phyloP scores from a whole-genome alignment of 2,113 vertebrate genomes.

The Parus major region DNA sequence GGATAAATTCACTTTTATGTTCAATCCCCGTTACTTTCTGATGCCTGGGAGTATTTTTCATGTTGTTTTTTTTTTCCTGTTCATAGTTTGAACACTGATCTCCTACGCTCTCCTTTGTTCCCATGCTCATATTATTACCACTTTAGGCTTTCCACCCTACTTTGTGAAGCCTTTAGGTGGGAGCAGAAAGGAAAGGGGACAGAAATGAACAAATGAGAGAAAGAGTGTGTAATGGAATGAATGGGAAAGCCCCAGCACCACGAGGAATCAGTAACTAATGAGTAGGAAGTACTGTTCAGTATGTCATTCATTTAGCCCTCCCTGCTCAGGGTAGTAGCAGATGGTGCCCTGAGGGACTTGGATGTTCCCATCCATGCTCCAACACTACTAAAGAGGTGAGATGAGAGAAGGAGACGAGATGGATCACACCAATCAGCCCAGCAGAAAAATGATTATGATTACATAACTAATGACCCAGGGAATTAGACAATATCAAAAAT shows the following conservation, averaged over 20 bases:
- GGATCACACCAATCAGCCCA: constrained; percentile 65
- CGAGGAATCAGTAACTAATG: constrained; percentile 52
- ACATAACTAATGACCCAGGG: constrained; percentile 76
- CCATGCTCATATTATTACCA: not conserved
- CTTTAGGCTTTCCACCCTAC: not conserved
- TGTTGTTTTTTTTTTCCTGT: not conserved
- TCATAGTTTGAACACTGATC: not conserved
- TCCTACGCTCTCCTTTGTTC: not conserved
- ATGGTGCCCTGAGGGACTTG: constrained; percentile 71
- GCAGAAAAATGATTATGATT: constrained; percentile 75
- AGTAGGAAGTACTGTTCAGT: constrained; percentile 42
- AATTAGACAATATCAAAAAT: constrained; percentile 68
- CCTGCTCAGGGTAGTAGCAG: constrained; percentile 63
- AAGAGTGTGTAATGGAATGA: constrained; percentile 6
- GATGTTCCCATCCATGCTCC: constrained; percentile 57
- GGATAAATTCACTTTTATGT: not conserved
- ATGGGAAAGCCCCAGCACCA: not conserved
- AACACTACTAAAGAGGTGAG: constrained; percentile 58
- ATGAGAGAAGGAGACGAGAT: constrained; percentile 49
- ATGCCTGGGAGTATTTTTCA: constrained; percentile 5
- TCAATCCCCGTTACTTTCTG: not conserved
- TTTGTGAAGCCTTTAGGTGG: not conserved
- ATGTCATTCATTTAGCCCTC: constrained; percentile 61
- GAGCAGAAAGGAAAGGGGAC: not conserved
- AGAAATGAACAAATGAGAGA: not conserved